Evolutionary conservation across 1,140 invertebrate species (phyloP).

Genomic region (Drosophila micromelanica): DNA sequence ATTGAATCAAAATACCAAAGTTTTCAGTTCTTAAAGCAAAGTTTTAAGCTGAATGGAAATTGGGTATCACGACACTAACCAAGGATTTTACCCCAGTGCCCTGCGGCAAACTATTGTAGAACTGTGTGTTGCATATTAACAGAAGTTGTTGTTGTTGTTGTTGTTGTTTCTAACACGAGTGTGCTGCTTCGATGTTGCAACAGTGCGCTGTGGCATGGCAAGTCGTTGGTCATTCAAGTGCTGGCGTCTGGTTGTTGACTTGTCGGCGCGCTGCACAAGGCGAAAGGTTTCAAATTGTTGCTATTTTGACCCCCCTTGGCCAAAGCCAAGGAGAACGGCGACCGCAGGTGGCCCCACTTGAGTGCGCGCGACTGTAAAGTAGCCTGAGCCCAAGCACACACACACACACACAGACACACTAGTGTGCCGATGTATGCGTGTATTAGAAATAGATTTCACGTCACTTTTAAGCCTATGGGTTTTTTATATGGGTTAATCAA

Average conservation of each 20-base stretch:
- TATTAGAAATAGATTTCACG: slow-evolving; percentile 27
- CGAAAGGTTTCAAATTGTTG: slow-evolving; percentile 70
- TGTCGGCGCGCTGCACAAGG: slow-evolving; percentile 68
- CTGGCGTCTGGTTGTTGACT: slow-evolving; percentile 68
- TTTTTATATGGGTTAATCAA: slow-evolving; percentile 23
- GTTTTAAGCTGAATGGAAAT: slow-evolving; percentile 34
- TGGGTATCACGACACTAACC: slow-evolving; percentile 77
- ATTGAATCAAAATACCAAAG: not conserved
- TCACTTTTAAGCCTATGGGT: slow-evolving; percentile 36
- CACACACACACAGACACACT: slow-evolving; percentile 4
- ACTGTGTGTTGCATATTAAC: slow-evolving; percentile 55
- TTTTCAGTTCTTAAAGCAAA: slow-evolving; percentile 13
- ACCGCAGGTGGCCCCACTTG: not conserved
- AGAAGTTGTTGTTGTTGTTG: slow-evolving; percentile 37
- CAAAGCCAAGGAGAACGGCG: slow-evolving; percentile 81
- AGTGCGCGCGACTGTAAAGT: slow-evolving; percentile 29
- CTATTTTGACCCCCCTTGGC: slow-evolving; percentile 77
- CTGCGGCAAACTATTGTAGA: slow-evolving; percentile 21
- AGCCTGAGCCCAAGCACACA: slow-evolving; percentile 6
- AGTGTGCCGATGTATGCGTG: not conserved
- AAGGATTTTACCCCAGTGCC: slow-evolving; percentile 68
- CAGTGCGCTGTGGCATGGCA: slow-evolving; percentile 56
- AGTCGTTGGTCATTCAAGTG: slow-evolving; percentile 47
- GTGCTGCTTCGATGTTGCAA: slow-evolving; percentile 63
- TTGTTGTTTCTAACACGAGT: slow-evolving; percentile 20